Conservation (phyloP, 2,797 vertebrate species). For the Myotis vivesi region DNA sequence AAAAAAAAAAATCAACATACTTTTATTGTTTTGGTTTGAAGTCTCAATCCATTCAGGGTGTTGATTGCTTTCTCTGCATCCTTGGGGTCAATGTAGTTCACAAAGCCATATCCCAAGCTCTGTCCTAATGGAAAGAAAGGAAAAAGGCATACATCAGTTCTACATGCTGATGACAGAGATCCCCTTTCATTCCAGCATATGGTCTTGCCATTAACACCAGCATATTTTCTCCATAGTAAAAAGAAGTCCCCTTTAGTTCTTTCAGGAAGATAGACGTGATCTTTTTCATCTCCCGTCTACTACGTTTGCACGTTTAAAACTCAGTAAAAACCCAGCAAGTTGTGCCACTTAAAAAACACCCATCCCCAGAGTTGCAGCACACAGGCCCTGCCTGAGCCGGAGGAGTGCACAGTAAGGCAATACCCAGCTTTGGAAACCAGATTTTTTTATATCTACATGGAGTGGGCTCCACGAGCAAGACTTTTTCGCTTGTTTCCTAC, state of each 20-base stretch:
- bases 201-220: constrained; percentile 22
- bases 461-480: background rate
- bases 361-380: background rate
- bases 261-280: background rate
- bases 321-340: constrained; percentile 28
- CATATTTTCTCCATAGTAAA: constrained; percentile 28
- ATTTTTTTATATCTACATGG: too few relatives aligned
- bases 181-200: background rate
- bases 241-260: constrained; percentile 37
- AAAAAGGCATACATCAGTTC: constrained; percentile 63
- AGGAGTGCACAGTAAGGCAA: background rate
- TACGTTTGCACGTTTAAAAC: constrained; percentile 42
- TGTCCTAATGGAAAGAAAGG: constrained; percentile 88
- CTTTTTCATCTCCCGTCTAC: constrained; percentile 36
- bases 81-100: constrained; percentile 98
- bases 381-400: background rate
- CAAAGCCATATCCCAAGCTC: constrained; percentile 98
- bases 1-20: constrained; percentile 83
- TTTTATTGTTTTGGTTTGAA: constrained; percentile 99
- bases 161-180: background rate
- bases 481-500: background rate
- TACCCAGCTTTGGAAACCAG: background rate
- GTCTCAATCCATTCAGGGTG: constrained; percentile 97
- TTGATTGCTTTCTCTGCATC: constrained; percentile 99
- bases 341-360: background rate